phyloP scores from a whole-genome alignment of 2,113 vertebrate species.

The Tursiops truncatus region DNA sequence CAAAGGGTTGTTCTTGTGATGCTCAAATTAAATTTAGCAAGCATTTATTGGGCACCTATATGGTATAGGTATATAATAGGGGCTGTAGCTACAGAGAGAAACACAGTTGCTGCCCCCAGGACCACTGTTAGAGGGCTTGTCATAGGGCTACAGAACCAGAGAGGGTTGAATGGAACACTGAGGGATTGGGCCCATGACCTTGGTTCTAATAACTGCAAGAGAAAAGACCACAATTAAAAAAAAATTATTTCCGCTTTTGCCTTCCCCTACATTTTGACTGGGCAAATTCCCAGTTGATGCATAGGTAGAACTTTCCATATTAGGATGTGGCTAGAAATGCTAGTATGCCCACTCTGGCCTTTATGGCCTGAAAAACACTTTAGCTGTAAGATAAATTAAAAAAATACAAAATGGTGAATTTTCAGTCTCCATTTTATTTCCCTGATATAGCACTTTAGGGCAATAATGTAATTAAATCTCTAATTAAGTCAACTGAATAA shows the following conservation, averaged over 20 bases:
- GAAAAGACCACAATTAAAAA: not conserved
- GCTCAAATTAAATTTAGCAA: not conserved
- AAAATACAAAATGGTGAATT: not conserved
- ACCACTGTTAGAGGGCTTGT: not conserved
- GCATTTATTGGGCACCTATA: not conserved
- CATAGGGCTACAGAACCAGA: not conserved
- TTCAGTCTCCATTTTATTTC: conserved; percentile 45
- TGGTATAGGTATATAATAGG: too few species aligned
- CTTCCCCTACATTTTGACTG: not conserved
- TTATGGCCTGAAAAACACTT: not conserved
- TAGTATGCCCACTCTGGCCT: not conserved
- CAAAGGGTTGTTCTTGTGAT: not conserved
- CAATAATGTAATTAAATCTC: conserved; percentile 65
- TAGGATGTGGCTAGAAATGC: not conserved
- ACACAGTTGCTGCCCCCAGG: not conserved
- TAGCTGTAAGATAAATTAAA: not conserved
- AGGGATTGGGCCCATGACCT: not conserved
- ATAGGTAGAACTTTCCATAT: not conserved
- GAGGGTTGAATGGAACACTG: not conserved
- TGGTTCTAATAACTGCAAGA: not conserved
- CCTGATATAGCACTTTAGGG: conserved; percentile 39
- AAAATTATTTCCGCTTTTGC: not conserved
- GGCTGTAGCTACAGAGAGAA: not conserved
- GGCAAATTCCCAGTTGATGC: not conserved
- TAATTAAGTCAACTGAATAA: conserved; percentile 62